These are phyloP conservation scores for Carterocephalus palaemon DNA, from an alignment of 2,888 invertebrate species.

Conservation along the genomic window DNA sequence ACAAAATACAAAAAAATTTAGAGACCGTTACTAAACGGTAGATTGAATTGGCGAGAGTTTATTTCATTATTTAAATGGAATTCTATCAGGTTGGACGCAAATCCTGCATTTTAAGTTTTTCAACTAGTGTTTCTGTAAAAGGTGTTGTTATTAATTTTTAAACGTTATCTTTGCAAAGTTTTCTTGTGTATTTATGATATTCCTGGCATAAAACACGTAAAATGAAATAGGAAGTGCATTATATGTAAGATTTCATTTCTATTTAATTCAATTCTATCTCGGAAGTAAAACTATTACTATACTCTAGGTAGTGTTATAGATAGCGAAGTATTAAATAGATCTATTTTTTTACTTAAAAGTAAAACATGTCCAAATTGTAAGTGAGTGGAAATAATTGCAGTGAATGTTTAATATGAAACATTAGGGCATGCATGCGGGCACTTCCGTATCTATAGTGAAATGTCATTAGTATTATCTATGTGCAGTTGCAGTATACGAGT, in stretches of 20 bases:
- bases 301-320: conserved; percentile 2
- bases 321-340: not conserved
- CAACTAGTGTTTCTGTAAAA: conserved; percentile 4
- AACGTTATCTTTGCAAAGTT: conserved; percentile 2
- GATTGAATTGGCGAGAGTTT: conserved; percentile 15
- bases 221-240: not conserved
- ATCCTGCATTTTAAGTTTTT: conserved; percentile 20
- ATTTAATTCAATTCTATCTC: not conserved
- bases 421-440: conserved; percentile 3
- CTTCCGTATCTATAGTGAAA: not conserved
- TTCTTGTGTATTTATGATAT: not conserved
- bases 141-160: conserved; percentile 14
- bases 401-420: conserved; percentile 1
- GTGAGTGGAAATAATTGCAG: conserved; percentile 4
- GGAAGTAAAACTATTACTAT: not conserved
- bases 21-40: conserved; percentile 12
- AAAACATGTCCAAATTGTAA: not conserved
- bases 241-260: conserved; percentile 4
- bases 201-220: conserved; percentile 4
- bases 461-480: not conserved
- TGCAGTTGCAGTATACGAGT: not conserved
- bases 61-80: conserved; percentile 24
- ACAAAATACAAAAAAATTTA: conserved; percentile 8
- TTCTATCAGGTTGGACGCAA: conserved; percentile 22
- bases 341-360: not conserved